These are phyloP conservation scores for Laticauda laticaudata DNA, from an alignment of 2,113 vertebrate species.

Conservation along the genomic window DNA sequence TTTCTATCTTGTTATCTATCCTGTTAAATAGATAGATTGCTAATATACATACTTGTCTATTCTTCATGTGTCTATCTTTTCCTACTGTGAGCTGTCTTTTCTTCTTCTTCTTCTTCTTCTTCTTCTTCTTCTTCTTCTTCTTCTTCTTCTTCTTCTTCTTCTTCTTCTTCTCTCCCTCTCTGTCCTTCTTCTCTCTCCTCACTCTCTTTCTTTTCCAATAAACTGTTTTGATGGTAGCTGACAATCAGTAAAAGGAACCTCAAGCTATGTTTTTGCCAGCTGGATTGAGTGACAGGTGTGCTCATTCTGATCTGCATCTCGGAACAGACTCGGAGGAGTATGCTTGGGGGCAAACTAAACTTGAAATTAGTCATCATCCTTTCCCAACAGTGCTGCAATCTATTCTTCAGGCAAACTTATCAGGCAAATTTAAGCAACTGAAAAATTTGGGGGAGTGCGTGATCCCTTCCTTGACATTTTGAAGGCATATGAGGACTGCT, in stretches of 20 bases:
- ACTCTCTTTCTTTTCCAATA: background rate
- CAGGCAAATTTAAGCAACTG: background rate
- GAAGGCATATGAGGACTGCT: background rate
- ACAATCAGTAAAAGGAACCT: background rate
- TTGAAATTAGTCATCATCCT: background rate
- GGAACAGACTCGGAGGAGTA: background rate
- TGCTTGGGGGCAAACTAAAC: background rate
- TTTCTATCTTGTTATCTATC: no score
- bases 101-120: no score
- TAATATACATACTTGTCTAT: no score
- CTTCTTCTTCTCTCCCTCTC: no score
- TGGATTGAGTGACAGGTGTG: background rate
- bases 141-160: no score
- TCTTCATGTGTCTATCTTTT: background rate
- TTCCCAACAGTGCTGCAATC: background rate
- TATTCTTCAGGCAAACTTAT: background rate
- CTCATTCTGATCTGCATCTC: background rate
- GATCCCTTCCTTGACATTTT: background rate
- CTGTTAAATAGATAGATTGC: no score
- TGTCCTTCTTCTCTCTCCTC: no score
- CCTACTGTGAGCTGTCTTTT: no score
- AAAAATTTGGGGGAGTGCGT: background rate
- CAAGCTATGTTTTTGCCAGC: background rate
- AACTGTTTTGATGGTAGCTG: background rate
- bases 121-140: no score